These are phyloP conservation scores for Camelus bactrianus DNA, from an alignment of 2,113 vertebrate species.

Conservation along the genomic window DNA sequence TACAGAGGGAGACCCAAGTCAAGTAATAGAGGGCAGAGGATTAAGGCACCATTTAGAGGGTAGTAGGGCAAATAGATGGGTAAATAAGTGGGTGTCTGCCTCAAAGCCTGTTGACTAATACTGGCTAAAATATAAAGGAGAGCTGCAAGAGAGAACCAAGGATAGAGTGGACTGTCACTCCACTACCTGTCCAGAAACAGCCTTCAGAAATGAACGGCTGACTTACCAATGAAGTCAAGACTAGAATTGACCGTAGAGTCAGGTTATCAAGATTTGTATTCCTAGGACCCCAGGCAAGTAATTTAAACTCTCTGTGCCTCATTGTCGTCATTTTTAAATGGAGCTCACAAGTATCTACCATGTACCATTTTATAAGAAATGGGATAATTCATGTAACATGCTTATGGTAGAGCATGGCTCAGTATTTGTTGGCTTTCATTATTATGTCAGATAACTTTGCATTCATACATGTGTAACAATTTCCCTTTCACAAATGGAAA, in stretches of 20 bases:
- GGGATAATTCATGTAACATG: neutral
- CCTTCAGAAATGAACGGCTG: neutral
- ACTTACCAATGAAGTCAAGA: neutral
- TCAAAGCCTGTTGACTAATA: neutral
- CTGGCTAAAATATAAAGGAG: neutral
- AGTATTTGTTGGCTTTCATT: neutral
- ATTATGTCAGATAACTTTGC: neutral
- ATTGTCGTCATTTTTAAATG: neutral
- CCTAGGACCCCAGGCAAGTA: neutral
- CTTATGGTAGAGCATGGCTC: neutral
- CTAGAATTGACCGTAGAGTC: neutral
- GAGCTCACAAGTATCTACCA: neutral
- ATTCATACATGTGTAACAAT: neutral
- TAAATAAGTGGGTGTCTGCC: neutral
- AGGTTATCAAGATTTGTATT: neutral
- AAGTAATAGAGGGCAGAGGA: neutral
- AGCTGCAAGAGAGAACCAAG: neutral
- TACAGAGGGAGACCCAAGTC: neutral
- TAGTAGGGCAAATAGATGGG: no score
- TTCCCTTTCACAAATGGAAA: neutral
- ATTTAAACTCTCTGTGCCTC: neutral
- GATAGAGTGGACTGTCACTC: rapidly evolving
- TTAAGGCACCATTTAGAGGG: neutral
- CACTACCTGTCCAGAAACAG: neutral
- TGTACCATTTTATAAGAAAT: neutral